A percentile compares a stretch with the other conserved stretches of the same genome.
phyloP scores from a whole-genome alignment of 30 jellyfish, hydroid and myxozoan species.

The Aurelia sp. region DNA sequence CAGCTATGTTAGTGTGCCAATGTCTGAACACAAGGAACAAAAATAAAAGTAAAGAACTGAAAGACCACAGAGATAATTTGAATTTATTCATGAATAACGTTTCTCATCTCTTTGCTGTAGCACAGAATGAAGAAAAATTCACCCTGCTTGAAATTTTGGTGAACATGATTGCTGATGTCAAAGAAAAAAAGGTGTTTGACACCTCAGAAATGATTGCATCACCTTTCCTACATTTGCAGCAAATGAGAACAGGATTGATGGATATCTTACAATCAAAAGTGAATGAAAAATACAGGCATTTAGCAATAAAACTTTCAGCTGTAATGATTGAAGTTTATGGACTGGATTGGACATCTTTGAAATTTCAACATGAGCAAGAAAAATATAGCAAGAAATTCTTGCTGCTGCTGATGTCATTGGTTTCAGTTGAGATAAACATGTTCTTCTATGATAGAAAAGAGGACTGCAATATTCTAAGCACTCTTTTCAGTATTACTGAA shows the following conservation, averaged over 20 bases:
- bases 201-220: not conserved
- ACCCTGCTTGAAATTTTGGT: not conserved
- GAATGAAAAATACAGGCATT: constrained; percentile 30
- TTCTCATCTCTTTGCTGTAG: constrained; percentile 1
- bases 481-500: constrained; percentile 26
- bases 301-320: constrained; percentile 22
- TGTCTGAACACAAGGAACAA: too few species aligned
- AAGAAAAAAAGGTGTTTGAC: not conserved
- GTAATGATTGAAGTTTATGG: constrained; percentile 29
- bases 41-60: not conserved
- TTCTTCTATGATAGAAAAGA: constrained; percentile 2
- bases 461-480: constrained; percentile 1
- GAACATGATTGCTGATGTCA: not conserved
- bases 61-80: not conserved
- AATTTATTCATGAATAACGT: not conserved
- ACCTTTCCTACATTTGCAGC: not conserved
- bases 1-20: too few species aligned
- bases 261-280: constrained; percentile 46
- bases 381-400: constrained; percentile 9
- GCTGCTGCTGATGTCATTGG: constrained; percentile 9
- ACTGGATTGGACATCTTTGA: constrained; percentile 15
- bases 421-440: constrained; percentile 42
- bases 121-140: constrained; percentile 8
- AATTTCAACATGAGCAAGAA: constrained; percentile 3
- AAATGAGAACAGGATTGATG: constrained; percentile 26